phyloP scores from a whole-genome alignment of 2,888 invertebrate species.

The Cheilosia scutellata region DNA sequence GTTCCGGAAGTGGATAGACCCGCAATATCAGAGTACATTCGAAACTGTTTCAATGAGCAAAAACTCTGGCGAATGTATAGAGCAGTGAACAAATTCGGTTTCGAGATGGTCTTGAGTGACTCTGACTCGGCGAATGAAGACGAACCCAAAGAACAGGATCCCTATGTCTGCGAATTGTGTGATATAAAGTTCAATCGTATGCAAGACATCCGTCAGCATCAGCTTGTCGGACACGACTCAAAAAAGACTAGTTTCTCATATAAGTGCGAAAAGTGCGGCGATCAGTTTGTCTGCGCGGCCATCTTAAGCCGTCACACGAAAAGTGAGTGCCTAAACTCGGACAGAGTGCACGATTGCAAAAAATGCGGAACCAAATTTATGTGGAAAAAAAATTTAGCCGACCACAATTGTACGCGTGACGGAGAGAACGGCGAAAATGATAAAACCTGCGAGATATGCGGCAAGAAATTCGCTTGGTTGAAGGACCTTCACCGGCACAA shows the following conservation, averaged over 20 bases:
- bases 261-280: constrained; percentile 85
- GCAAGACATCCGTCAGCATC: constrained; percentile 79
- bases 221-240: constrained; percentile 77
- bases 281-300: constrained; percentile 85
- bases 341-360: constrained; percentile 78
- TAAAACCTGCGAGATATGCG: constrained; percentile 86
- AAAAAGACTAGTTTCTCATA: constrained; percentile 83
- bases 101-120: constrained; percentile 81
- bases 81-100: constrained; percentile 80
- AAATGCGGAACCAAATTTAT: constrained; percentile 80
- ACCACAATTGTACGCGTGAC: constrained; percentile 76
- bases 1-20: constrained; percentile 46
- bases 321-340: constrained; percentile 80
- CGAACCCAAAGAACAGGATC: constrained; percentile 52
- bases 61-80: constrained; percentile 80
- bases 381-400: constrained; percentile 80
- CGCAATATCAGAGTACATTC: constrained; percentile 76
- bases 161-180: constrained; percentile 81
- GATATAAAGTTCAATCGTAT: constrained; percentile 75
- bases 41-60: constrained; percentile 77
- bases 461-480: constrained; percentile 87
- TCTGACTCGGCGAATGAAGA: constrained; percentile 82
- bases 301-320: constrained; percentile 85
- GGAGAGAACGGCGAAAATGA: constrained; percentile 75
- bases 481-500: constrained; percentile 88